A percentile compares a stretch with the other conserved stretches of the same genome.
phyloP scores from a whole-genome alignment of 2,888 invertebrate species.

The Pheosia gnoma region DNA sequence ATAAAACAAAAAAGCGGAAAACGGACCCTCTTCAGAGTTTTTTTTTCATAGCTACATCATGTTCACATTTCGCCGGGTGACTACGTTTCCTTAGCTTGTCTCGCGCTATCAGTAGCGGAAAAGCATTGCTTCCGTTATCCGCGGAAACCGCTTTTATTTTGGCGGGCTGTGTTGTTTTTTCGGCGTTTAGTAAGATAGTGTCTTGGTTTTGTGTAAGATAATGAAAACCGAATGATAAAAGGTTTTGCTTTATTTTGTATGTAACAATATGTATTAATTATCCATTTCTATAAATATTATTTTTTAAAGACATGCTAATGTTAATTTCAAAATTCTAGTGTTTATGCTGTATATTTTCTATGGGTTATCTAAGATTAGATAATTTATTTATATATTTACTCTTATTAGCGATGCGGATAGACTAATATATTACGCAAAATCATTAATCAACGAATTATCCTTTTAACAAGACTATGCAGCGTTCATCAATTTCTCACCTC shows the following conservation, averaged over 20 bases:
- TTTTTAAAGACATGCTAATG: no score
- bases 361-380: no score
- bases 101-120: constrained; percentile 69
- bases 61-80: constrained; percentile 58
- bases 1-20: constrained; percentile 40
- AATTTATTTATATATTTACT: no score
- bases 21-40: constrained; percentile 52
- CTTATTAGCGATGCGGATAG: no score
- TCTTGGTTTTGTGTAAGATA: constrained; percentile 36
- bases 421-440: constrained; percentile 12
- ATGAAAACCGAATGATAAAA: no score
- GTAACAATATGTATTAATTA: no score
- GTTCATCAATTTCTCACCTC: constrained; percentile 49
- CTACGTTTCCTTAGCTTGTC: constrained; percentile 74
- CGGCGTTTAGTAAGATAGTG: constrained; percentile 47
- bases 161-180: constrained; percentile 38
- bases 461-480: constrained; percentile 34
- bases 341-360: no score
- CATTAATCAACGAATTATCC: constrained; percentile 51
- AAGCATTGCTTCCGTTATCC: constrained; percentile 78
- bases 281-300: no score
- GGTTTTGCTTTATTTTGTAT: no score
- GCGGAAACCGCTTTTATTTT: constrained; percentile 59
- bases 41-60: constrained; percentile 63
- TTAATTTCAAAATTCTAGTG: no score